Base-by-base conservation (phyloP, 2,888 invertebrate genomes). In the Aradus depressus region DNA sequence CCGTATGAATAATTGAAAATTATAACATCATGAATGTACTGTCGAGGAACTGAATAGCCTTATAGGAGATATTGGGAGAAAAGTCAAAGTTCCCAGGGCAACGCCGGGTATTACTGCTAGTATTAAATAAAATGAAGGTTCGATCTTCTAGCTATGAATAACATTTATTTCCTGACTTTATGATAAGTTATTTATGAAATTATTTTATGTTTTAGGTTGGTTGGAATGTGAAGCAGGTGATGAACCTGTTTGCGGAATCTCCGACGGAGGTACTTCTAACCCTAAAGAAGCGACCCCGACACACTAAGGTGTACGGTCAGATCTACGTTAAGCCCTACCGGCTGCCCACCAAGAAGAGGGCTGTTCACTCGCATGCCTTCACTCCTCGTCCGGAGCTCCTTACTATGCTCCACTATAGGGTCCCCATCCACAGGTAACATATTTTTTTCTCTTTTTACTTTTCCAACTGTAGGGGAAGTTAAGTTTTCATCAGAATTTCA, bases 231-330 rank as follows among this genome's bases (percentile, higher is more conserved):
- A 81, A 83, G 63, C 83, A 83, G 59, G 80, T 89, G 22, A 72
- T 84, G 60, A 75, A 81, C 55, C 72, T 82, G 52, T 74, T 84
- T 55, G 79, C 80, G 60, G 85, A 86, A 63, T 82, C 82, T 53
- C 78, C 84, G 14, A 80, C 84, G n/a, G 86, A 88, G 66, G 80
- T 88, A 43, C 74, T 84, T 43, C 68, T 91, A 37, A 84, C 89
- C 0, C 68, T 90, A 37, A 89, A 90, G 66, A 84, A 88, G 64
- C 72, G 87, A 12, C 90, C 90, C 0, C 75, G 81, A 37, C 88
- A 88, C 62, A 84, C 81, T 19, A 82, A 81, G 67, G 80, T 84
- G 32, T 83, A 83, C 61, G 85, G 85, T 0, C 79, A 80, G 63
- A 79, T 81, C 62, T 78, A 79, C 61, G 77, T 80, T 67, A 76